Evolutionary conservation across 2,113 vertebrate genomes (phyloP).

Genomic region (Rissa tridactyla): DNA sequence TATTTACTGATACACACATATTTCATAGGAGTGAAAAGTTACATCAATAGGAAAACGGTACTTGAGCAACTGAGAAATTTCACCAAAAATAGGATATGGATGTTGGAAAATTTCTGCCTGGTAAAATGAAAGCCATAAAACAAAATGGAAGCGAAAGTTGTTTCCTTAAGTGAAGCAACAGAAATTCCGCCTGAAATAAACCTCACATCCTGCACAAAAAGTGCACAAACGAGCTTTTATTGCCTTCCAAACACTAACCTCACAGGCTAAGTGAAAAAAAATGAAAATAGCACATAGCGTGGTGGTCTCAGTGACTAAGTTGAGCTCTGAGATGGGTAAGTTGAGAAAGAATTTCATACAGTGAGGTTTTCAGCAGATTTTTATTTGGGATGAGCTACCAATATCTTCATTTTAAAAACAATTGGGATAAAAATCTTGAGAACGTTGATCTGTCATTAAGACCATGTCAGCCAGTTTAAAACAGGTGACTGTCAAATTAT

Average conservation of each 20-base stretch:
- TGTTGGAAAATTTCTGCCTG: background rate
- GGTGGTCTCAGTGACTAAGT: background rate
- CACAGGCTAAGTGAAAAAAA: background rate
- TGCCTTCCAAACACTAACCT: background rate
- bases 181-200: background rate
- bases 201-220: background rate
- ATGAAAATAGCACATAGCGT: background rate
- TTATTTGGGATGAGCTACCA: background rate
- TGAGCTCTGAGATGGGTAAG: background rate
- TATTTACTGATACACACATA: background rate
- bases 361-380: background rate
- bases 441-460: background rate
- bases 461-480: background rate
- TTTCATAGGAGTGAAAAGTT: background rate
- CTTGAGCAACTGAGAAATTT: background rate
- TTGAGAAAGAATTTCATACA: background rate
- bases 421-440: background rate
- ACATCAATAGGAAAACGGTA: background rate
- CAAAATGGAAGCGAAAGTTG: background rate
- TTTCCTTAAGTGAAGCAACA: background rate
- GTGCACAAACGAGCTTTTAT: background rate
- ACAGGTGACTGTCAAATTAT: background rate
- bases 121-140: background rate
- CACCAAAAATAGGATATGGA: background rate
- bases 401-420: background rate